Evolutionary conservation across 2,888 invertebrate genomes (phyloP).

Genomic region (Slavum lentiscoides): DNA sequence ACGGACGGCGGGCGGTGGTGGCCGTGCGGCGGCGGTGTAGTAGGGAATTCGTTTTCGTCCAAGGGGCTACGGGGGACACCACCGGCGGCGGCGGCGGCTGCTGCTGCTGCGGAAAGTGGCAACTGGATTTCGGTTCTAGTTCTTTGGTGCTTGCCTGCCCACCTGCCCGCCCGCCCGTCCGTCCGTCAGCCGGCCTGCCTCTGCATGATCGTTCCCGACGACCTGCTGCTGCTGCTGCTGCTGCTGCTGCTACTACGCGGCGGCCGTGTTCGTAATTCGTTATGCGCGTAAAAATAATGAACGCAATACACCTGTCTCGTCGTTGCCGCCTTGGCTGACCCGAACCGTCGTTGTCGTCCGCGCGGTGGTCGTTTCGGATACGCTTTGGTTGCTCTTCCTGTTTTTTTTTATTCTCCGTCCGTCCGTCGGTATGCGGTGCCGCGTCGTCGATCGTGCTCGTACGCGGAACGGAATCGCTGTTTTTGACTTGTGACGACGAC

Average conservation of each 20-base stretch:
- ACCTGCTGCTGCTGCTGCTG: slow-evolving; percentile 1
- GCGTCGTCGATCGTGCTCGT: slow-evolving; percentile 10
- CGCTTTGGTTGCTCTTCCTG: neutral
- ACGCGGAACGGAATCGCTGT: slow-evolving; percentile 15
- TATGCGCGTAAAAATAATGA: slow-evolving; percentile 20
- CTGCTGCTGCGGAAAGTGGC: neutral
- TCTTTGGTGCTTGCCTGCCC: slow-evolving; percentile 1
- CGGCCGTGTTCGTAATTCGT: slow-evolving; percentile 5
- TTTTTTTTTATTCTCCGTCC: neutral
- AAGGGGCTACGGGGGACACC: slow-evolving; percentile 39
- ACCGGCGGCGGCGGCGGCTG: neutral
- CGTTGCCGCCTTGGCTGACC: neutral
- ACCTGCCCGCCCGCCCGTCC: neutral
- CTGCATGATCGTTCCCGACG: neutral
- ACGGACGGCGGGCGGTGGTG: slow-evolving; percentile 5
- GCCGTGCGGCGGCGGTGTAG: neutral
- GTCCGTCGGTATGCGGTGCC: slow-evolving; percentile 1
- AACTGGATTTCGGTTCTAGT: slow-evolving; percentile 33
- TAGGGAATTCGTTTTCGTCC: slow-evolving; percentile 28
- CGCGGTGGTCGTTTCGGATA: neutral
- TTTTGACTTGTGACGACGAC: neutral
- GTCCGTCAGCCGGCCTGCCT: too few species aligned
- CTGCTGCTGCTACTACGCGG: neutral
- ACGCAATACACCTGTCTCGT: slow-evolving; percentile 17
- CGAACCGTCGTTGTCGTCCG: neutral